Percentiles rank a stretch among this genome's conserved stretches.
Evolutionary conservation across 2,113 vertebrate genomes (phyloP).

Genomic region (Corapipo altera): DNA sequence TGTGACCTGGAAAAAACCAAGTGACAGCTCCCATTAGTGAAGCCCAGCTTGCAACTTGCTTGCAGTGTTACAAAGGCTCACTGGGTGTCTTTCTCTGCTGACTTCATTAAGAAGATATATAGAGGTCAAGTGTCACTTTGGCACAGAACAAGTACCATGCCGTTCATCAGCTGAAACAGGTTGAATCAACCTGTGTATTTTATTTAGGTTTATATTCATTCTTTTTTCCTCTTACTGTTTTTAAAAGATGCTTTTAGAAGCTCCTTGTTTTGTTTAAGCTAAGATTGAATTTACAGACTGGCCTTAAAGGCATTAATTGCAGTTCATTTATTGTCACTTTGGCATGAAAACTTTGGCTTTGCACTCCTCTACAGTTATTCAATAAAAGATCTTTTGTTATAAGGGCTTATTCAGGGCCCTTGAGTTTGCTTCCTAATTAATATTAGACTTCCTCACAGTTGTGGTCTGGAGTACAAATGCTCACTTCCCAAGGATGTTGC

Average conservation of each 20-base stretch:
- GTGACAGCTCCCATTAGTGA: slow-evolving; percentile 88
- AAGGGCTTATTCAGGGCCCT: slow-evolving; percentile 44
- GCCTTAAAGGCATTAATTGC: slow-evolving; percentile 12
- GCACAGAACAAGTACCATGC: slow-evolving; percentile 37
- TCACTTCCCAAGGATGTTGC: slow-evolving; percentile 33
- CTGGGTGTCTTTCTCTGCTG: slow-evolving; percentile 71
- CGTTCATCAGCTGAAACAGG: slow-evolving; percentile 63
- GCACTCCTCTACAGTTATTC: slow-evolving; percentile 19
- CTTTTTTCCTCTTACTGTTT: background rate
- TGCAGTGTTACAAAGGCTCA: slow-evolving; percentile 75
- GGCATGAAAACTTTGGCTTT: slow-evolving; percentile 33
- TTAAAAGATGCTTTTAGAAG: background rate
- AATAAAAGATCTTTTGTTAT: slow-evolving; percentile 49
- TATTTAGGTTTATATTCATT: slow-evolving; percentile 3
- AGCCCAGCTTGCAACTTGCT: slow-evolving; percentile 74
- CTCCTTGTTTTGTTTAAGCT: slow-evolving; percentile 25
- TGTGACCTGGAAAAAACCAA: slow-evolving; percentile 85
- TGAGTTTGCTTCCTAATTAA: slow-evolving; percentile 57
- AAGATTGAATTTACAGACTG: background rate
- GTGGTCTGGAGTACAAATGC: slow-evolving; percentile 40
- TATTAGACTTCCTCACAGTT: slow-evolving; percentile 22
- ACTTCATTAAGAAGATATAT: slow-evolving; percentile 82
- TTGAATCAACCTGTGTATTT: slow-evolving; percentile 56
- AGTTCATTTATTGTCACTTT: slow-evolving; percentile 22
- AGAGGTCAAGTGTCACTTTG: slow-evolving; percentile 76